Evolutionary conservation across 2,113 vertebrate species (phyloP), one percentile per base, ranked within the genome.

Genomic region (Trogon melanurus): DNA sequence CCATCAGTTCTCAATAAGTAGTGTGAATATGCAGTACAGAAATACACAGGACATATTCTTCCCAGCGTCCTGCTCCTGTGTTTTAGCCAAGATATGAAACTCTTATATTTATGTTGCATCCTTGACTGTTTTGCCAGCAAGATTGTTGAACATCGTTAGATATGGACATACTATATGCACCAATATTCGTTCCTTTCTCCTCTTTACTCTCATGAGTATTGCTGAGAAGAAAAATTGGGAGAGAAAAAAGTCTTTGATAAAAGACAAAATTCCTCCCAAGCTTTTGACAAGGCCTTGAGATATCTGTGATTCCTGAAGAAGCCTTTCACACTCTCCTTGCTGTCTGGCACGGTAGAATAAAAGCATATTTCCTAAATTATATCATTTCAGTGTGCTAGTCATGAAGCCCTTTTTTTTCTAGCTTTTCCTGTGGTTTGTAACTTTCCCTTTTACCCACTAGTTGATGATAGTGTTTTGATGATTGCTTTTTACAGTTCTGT

Each of bases 1-100:
- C 1, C n/a, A 41, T 41, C 41, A 62, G n/a, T 58, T 5, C 25
- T 5, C 1, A 1, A 0, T 1, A 27, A 56, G 16, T 1, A 54
- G 20, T 47, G 66, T 8, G 19, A 83, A 47, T 21, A 69, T 0
- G 1, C 5, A 44, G 16, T 26, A 36, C 9, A 71, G 30, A 87
- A 89, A 87, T 17, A 64, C 4, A 36, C 1, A 76, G 10, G 12
- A n/a, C 6, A 20, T 15, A n/a, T 1, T 2, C 19, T 47, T 70
- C 36, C 29, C 16, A 23, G 15, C 2, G 11, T 54, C 30, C 62
- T 32, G 8, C 18, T 57, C 34, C 5, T 1, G 10, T 54, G 13
- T 14, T 64, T 84, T 64, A 79, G 16, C 29, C 3, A 50, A 26
- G 22, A 30, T 26, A 10, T 45, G 22, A n/a, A 79, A 75, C 38